A percentile compares a stretch with the other conserved stretches of the same genome.
Conservation (phyloP, 1,140 invertebrate genomes). For the Himalopsyche phryganea region DNA sequence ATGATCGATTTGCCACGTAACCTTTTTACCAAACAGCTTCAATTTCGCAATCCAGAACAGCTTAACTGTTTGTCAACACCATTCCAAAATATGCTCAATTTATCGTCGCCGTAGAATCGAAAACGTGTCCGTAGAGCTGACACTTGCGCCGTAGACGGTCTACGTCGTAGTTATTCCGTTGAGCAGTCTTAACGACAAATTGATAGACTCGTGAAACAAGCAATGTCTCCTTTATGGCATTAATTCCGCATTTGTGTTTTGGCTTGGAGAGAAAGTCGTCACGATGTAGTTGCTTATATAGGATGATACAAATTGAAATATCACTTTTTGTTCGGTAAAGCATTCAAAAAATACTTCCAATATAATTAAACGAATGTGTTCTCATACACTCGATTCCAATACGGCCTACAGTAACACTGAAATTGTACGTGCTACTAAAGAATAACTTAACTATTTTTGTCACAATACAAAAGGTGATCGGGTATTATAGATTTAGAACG, state of each 20-base stretch:
- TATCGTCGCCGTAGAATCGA: background rate
- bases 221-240: constrained; percentile 26
- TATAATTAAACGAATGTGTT: no score
- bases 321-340: background rate
- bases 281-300: background rate
- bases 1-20: constrained; percentile 21
- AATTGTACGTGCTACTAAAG: no score
- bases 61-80: background rate
- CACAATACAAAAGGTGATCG: no score
- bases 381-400: no score
- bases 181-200: constrained; percentile 28
- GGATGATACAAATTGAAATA: background rate
- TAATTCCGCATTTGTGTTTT: constrained; percentile 15
- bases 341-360: background rate
- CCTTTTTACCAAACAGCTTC: constrained; percentile 3
- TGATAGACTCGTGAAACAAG: constrained; percentile 32
- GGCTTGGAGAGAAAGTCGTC: constrained; percentile 2
- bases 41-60: background rate
- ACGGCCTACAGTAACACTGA: no score
- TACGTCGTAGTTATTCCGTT: constrained; percentile 5
- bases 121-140: background rate
- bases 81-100: background rate
- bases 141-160: background rate
- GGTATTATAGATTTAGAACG: no score
- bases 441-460: no score